Evolutionary conservation across 2,113 vertebrate genomes (phyloP).

Genomic region (Chionodraco myersi): DNA sequence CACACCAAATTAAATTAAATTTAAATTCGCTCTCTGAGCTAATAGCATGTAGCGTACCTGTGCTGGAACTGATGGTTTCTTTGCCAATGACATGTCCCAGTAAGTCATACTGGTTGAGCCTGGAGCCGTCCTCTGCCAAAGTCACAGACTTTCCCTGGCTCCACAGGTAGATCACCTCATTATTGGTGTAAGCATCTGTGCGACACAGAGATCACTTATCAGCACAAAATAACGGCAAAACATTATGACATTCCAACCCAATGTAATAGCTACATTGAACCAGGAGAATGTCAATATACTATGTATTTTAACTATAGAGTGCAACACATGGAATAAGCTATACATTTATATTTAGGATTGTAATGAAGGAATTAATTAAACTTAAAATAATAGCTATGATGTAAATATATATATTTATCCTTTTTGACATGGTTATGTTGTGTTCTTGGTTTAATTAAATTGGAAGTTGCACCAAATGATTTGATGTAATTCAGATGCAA

Average conservation of each 20-base stretch:
- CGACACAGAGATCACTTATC: background rate
- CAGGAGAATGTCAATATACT: too few species aligned
- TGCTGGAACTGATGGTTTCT: slow-evolving; percentile 97
- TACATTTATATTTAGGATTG: too few species aligned
- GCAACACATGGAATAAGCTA: too few species aligned
- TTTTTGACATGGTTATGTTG: too few species aligned
- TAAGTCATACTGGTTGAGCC: slow-evolving; percentile 97
- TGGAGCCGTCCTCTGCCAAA: slow-evolving; percentile 95
- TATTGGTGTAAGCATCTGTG: slow-evolving; percentile 97
- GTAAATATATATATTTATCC: too few species aligned
- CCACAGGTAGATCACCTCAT: slow-evolving; percentile 98
- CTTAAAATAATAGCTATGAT: too few species aligned
- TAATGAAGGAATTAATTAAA: too few species aligned
- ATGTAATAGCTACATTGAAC: too few species aligned
- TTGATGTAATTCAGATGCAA: too few species aligned
- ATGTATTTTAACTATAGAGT: too few species aligned
- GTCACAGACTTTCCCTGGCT: slow-evolving; percentile 93
- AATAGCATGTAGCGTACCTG: slow-evolving; percentile 84
- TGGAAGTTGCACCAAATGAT: too few species aligned
- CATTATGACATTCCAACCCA: background rate
- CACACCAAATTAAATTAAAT: background rate
- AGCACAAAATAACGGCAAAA: slow-evolving; percentile 3
- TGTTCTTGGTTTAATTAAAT: too few species aligned
- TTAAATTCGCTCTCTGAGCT: slow-evolving; percentile 3
- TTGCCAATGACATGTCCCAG: slow-evolving; percentile 95